Evolutionary conservation across 2,113 vertebrate genomes (phyloP), one percentile per base, ranked within the genome.

Genomic region (Apaloderma vittatum): DNA sequence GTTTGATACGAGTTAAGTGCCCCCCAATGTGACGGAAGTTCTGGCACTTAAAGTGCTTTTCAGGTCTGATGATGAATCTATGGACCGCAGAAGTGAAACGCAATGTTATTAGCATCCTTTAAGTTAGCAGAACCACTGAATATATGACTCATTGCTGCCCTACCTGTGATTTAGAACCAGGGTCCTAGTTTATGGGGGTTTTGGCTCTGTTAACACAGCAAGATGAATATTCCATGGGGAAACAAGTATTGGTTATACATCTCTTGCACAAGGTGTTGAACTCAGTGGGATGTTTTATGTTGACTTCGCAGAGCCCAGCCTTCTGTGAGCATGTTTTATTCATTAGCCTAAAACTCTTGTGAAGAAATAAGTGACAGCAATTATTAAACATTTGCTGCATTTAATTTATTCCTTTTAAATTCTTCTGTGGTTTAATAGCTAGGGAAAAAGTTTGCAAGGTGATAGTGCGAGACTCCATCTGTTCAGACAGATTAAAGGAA

Each of bases 381-480:
- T 84, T 66, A 84, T 73, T 77, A 95, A 94, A 74, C 19, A 7
- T 72, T 86, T 34, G 23, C 63, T 66, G 55, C 43, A 10, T 81
- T 80, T 82, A 52, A 36, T 84, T 91, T 67, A 58, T 67, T 72
- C 59, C 65, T 61, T 49, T 70, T 29, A 34, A 79, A 85, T 52
- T 70, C 88, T 63, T 62, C 90, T 62, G 54, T 43, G 74, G 55
- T 75, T 95, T 90, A 86, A 92, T 14, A 59, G 90, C 46, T 37
- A 40, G 77, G 82, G 78, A 51, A 68, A 68, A 95, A 94, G 85
- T 92, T 93, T 96, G 59, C 94, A 93, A 95, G 94, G 96, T 95
- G 90, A 80, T 86, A 71, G 90, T 88, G 62, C 58, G 66, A 70
- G 90, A n/a, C 63, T 95, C 96, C 96, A 97, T 96, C 96, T 97